Evolutionary conservation across 2,113 vertebrate species (phyloP).

Genomic region (Gymnarchus niloticus): DNA sequence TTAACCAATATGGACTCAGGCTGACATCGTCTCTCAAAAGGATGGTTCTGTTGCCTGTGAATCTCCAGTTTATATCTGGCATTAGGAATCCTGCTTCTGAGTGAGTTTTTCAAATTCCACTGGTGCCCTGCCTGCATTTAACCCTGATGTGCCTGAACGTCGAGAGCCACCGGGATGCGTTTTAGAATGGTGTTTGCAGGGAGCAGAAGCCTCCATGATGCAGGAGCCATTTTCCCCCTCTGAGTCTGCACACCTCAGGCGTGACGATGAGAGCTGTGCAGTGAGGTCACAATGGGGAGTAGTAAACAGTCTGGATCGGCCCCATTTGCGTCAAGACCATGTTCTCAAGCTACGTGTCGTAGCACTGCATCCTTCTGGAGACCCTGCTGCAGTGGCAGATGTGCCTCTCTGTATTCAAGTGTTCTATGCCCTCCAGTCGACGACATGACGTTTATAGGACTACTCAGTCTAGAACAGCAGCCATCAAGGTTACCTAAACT

Average conservation of each 20-base stretch:
- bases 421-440: neutral
- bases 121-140: neutral
- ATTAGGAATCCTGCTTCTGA: neutral
- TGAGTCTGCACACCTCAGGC: slow-evolving; percentile 15
- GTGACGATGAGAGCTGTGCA: neutral
- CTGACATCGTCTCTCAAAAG: neutral
- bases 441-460: neutral
- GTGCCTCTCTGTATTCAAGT: neutral
- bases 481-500: neutral
- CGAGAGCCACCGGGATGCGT: neutral
- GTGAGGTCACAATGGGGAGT: slow-evolving; percentile 20
- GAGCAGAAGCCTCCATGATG: neutral
- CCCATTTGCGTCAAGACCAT: neutral
- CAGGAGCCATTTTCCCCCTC: slow-evolving; percentile 17
- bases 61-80: neutral
- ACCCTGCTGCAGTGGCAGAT: neutral
- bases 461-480: neutral
- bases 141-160: neutral
- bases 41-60: neutral
- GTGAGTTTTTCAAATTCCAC: neutral
- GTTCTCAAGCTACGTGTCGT: slow-evolving; percentile 13
- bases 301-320: slow-evolving; percentile 19
- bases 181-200: neutral
- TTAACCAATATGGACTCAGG: neutral
- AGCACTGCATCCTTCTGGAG: neutral